Evolutionary conservation across 2,113 vertebrate species (phyloP), one percentile per base, ranked within the genome.

Genomic region (Proteles cristata): DNA sequence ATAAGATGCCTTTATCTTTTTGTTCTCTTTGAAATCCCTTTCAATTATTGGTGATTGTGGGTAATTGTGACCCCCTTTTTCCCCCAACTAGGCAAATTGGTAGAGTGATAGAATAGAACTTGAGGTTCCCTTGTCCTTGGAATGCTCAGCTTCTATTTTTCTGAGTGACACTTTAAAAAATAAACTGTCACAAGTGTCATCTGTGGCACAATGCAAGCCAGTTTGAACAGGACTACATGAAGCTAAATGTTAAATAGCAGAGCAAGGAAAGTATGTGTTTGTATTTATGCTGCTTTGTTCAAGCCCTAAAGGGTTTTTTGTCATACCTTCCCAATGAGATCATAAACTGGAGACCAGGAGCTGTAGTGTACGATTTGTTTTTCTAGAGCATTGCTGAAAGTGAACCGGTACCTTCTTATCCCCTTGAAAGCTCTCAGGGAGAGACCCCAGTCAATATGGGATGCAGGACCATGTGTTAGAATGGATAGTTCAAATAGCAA

Each of bases 241-340:
- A 87, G 45, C 17, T 90, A 31, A 43, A 43, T 77, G 31, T 66
- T 81, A 65, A 86, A 74, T 63, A 91, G 88, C 35, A 93, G 68
- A 58, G 39, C 31, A 93, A 76, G 86, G 74, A 88, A 71, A 86
- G 31, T 48, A 25, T 76, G 35, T 71, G 55, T 83, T 48, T 68
- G 48, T 77, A 35, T 88, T 83, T 83, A 83, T 83, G 35, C 17
- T 89, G 35, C 61, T 39, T 83, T 87, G 25, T 83, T 83, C 58
- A 82, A 48, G 53, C 68, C 55, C 74, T 76, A 35, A 25, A 68
- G 84, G 35, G 28, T 45, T 90, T 96, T 93, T 90, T 93, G 71
- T 65, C 65, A 33, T 90, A 31, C 11, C 45, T 74, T 90, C 28
- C 26, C 45, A 43, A 17, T 65, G n/a, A 90, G 71, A 55, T 58